Conservation (phyloP, 2,113 vertebrate genomes). For the Redunca redunca region DNA sequence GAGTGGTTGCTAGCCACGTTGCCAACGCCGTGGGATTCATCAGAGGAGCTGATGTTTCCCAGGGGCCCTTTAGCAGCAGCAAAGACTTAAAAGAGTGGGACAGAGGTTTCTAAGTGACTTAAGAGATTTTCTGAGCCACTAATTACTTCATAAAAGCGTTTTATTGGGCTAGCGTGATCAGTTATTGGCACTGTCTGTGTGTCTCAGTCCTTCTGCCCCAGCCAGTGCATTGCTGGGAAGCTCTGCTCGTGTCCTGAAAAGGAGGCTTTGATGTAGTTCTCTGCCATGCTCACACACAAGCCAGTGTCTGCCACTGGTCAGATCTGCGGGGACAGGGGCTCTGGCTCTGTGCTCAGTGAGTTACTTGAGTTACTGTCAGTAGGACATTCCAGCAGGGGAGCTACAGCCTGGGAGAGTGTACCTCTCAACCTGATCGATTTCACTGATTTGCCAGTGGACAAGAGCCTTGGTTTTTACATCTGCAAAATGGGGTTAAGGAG, state of each 20-base stretch:
- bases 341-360: background rate
- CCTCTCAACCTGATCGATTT: accelerated
- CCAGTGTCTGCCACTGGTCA: background rate
- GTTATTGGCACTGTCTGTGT: background rate
- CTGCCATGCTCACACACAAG: background rate
- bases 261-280: background rate
- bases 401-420: background rate
- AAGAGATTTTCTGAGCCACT: constrained; percentile 61
- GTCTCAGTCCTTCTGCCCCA: background rate
- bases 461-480: background rate
- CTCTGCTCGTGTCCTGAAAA: background rate
- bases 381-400: background rate
- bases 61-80: background rate
- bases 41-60: constrained; percentile 5
- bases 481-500: background rate
- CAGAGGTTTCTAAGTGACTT: constrained; percentile 45
- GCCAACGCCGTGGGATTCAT: background rate
- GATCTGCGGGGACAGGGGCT: background rate
- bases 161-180: background rate
- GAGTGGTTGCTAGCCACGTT: background rate
- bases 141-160: constrained; percentile 49
- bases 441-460: background rate
- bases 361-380: too few species aligned
- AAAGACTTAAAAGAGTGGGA: background rate
- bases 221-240: background rate